Percentiles rank a stretch among this genome's conserved stretches.
These are phyloP conservation scores for Pipistrellus pygmaeus DNA, from an alignment of 2,797 vertebrate genomes.

Conservation along the genomic window DNA sequence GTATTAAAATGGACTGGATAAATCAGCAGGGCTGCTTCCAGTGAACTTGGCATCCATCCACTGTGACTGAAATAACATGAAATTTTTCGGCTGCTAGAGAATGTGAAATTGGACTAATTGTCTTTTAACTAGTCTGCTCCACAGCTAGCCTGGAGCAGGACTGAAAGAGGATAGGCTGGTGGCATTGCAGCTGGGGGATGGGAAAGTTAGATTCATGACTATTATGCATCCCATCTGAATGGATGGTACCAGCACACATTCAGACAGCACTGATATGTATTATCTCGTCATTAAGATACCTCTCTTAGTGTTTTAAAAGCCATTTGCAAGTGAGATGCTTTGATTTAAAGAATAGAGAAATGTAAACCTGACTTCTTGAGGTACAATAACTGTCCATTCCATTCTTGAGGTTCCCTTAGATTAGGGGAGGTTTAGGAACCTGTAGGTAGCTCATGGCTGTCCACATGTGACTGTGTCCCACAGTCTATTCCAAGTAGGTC, in stretches of 20 bases:
- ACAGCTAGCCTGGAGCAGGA: constrained; percentile 85
- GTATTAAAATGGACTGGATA: constrained; percentile 91
- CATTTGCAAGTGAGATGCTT: constrained; percentile 35
- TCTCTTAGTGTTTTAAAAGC: constrained; percentile 68
- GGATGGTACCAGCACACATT: neutral
- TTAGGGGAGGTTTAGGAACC: neutral
- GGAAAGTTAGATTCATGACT: constrained; percentile 40
- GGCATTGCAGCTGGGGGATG: neutral
- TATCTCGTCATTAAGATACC: neutral
- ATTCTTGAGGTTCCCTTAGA: neutral
- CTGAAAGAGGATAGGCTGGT: constrained; percentile 76
- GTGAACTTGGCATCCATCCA: constrained; percentile 93
- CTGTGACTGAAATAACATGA: constrained; percentile 92
- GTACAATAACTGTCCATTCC: constrained; percentile 26
- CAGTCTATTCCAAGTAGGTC: neutral
- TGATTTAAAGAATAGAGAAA: constrained; percentile 48
- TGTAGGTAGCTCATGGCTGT: neutral
- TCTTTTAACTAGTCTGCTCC: constrained; percentile 90
- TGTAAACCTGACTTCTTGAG: neutral
- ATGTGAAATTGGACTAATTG: constrained; percentile 95
- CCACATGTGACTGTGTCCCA: neutral
- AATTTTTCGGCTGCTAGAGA: constrained; percentile 94
- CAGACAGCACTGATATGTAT: constrained; percentile 31
- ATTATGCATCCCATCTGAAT: constrained; percentile 47
- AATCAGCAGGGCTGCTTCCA: constrained; percentile 90